Evolutionary conservation across 2,113 vertebrate species (phyloP), one percentile per base, ranked within the genome.

Genomic region (Sylvietta virens): DNA sequence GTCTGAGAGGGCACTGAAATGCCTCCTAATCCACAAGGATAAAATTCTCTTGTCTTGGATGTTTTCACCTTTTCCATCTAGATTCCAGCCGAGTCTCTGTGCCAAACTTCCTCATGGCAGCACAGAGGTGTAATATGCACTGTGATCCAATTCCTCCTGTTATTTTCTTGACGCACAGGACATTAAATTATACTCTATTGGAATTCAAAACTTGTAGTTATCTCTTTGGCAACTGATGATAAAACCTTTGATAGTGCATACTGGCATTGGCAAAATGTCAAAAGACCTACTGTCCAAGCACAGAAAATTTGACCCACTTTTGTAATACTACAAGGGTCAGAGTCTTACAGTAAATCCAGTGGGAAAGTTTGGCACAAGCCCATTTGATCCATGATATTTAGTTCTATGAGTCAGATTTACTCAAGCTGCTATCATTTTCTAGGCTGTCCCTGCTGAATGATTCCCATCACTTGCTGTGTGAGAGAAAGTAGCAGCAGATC

Each of bases 331-430:
- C 6, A 8, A 67, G 95, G 95, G 95, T 96, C 97, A 97, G 84
- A 94, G 95, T 92, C 94, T 96, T 97, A 95, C 94, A 95, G 86
- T 96, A 96, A 97, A 95, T 95, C 95, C 92, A 82, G 50, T 48
- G 95, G 92, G 93, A 88, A 93, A 94, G 84, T 91, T 92, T 97
- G 96, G 96, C 93, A 94, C 72, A 67, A 92, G 72, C 83, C 95
- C 96, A 96, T 96, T 92, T 94, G 88, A 97, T 95, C 95, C 95
- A 94, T 79, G 91, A 85, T 97, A 96, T 96, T 97, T 97, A 94
- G 94, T 95, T 97, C 95, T 86, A 22, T 22, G 31, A 96, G 90
- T 94, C 92, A 93, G 95, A 91, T 97, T 97, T 94, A 91, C 82
- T 90, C 92, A 94, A 94, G 92, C 88, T 94, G 94, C 93, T 95